Base-by-base conservation (phyloP, 2,888 invertebrate genomes). In the Amaurobius ferox region DNA sequence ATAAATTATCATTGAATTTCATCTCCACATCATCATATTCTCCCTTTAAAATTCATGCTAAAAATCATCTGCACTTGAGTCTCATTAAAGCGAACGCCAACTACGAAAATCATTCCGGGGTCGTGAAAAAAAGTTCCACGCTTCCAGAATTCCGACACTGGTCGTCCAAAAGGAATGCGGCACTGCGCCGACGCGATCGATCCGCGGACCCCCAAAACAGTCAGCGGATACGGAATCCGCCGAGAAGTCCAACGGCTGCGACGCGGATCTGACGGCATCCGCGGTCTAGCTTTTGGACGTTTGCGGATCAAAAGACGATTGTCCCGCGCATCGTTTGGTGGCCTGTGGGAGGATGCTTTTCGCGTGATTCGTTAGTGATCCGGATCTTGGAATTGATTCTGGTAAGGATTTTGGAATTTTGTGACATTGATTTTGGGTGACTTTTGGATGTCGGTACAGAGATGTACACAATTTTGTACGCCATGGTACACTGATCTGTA, bases 171-270 rank as follows among this genome's bases (percentile, higher is more conserved):
- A 23, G 55, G 55, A 55, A 23, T 55, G 55, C 55, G 55, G 55
- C 55, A 55, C 55, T 55, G 55, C 55, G 55, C 55, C 55, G 55
- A 55, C 55, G 55, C 55, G 55, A 55, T 55, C 55, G 55, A 55
- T 55, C 55, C 23, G 55, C 23, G 5, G 23, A 16, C 5, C 55
- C 55, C 55, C 55, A 23, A 55, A 23, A 55, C 55, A 23, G 19
- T 23, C 55, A 23, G 5, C 55, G 55, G 55, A n/a, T 5, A 19
- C 6, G 3, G 2, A 23, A 23, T 55, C 44, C 55, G 55, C 55
- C 23, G 55, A 55, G 55, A 55, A 55, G 55, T 55, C 55, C 55
- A 23, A 23, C 23, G 23, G 23, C 3, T 16, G 23, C 19, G 16
- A 23, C 9, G 2, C 9, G 9, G 44, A 3, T 55, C 55, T 23